These are phyloP conservation scores for Melipona bicolor DNA, from an alignment of 2,888 invertebrate genomes.

Conservation along the genomic window DNA sequence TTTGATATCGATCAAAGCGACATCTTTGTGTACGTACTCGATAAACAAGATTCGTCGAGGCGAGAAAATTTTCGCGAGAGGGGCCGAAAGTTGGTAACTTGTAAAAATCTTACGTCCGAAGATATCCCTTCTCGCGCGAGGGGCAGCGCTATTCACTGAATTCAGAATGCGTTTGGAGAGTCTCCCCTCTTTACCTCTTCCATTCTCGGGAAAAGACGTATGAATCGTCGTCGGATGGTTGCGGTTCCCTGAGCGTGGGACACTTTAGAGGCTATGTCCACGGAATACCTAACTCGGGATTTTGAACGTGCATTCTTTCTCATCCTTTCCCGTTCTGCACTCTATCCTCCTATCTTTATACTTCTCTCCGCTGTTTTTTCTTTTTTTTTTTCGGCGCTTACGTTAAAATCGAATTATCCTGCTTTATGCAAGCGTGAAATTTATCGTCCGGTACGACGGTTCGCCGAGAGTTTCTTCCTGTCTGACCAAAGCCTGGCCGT, in stretches of 20 bases:
- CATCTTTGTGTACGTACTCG: too few relatives aligned
- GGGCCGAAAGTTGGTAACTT: slow-evolving; percentile 28
- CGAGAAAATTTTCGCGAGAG: background rate
- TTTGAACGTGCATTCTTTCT: slow-evolving; percentile 71
- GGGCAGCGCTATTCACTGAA: slow-evolving; percentile 69
- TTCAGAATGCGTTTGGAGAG: slow-evolving; percentile 75
- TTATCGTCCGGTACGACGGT: slow-evolving; percentile 8
- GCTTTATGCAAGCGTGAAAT: slow-evolving; percentile 38
- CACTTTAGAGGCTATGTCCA: slow-evolving; percentile 78
- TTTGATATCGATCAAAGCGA: background rate
- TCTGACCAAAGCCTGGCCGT: background rate
- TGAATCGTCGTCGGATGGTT: slow-evolving; percentile 79
- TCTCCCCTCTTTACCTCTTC: slow-evolving; percentile 70
- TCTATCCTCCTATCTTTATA: slow-evolving; percentile 41
- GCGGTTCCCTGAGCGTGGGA: slow-evolving; percentile 74
- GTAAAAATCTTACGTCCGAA: slow-evolving; percentile 54
- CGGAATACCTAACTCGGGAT: slow-evolving; percentile 81
- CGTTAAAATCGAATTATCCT: slow-evolving; percentile 61
- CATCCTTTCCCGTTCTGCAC: slow-evolving; percentile 47
- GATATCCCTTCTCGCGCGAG: slow-evolving; percentile 49
- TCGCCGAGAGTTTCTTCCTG: background rate
- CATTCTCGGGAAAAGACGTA: slow-evolving; percentile 72
- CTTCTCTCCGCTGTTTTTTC: background rate
- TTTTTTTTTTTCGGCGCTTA: slow-evolving; percentile 45
- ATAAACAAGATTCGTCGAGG: background rate